Base-by-base conservation (phyloP, 2,888 invertebrate genomes). In the Troilus luridus region DNA sequence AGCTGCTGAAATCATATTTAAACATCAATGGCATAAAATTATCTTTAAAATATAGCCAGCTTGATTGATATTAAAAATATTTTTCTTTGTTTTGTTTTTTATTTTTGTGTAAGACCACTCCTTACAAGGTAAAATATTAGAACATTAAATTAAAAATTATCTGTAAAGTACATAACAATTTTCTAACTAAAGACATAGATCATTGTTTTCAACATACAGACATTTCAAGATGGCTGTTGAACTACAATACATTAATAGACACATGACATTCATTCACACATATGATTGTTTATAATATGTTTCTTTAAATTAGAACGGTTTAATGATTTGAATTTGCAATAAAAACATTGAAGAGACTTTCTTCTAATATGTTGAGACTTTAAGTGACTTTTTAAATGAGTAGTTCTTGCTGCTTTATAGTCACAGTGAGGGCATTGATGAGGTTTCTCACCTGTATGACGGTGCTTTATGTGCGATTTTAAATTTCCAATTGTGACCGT, bases 361-460 rank as follows among this genome's bases (percentile, higher is more conserved):
- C 27, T 59, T 19, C 88, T 27, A 19, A 6, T 62, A 27, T 88
- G 88, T 60, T 88, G 19, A 24, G 27, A 11, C 27, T 27, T 88
- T 88, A 88, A 27, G 27, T 88, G 88, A 58, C 24, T 58, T 27
- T n/a, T 88, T 27, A 88, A 88, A 27, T 58, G 27, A 41, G 59
- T 24, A 3, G 62, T 27, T 54, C 14, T 14, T 21, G 41, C 89
- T 41, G 89, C 62, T 12, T 64, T 60, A 54, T 64, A 89, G 12
- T 64, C 54, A 54, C 89, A 89, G 12, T 89, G 56, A 60, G 89
- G 64, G 54, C 89, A 64, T 64, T 24, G 5, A 89, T 27, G 64
- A 21, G 89, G 60, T 54, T 64, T 89, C 12, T 27, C 27, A 19
- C 8, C 9, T 12, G 64, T 64, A 62, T 64, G 88, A 11, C n/a